Conservation (phyloP, 2,113 vertebrate species). For the Emydura subglobosa region DNA sequence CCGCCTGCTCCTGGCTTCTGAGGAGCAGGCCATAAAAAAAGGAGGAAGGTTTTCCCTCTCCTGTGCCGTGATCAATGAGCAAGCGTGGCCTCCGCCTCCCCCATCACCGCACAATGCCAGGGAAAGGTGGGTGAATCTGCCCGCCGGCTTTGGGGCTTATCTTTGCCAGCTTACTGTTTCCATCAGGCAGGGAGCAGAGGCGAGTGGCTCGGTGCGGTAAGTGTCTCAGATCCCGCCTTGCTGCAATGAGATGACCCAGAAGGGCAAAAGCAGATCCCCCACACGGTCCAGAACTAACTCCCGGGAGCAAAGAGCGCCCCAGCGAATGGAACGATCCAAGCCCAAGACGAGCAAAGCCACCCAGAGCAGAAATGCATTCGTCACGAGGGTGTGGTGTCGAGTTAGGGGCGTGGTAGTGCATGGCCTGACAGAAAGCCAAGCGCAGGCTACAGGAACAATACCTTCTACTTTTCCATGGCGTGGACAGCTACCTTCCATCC, state of each 20-base stretch:
- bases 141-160: no score
- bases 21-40: no score
- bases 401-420: neutral
- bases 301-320: neutral
- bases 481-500: neutral
- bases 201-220: neutral
- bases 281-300: neutral
- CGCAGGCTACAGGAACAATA: neutral
- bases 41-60: no score
- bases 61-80: no score
- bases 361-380: no score
- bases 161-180: no score
- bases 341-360: no score
- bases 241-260: neutral
- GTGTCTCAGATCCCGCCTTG: no score
- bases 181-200: neutral
- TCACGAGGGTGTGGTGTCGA: no score
- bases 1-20: no score
- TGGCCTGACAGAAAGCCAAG: neutral
- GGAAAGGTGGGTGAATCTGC: neutral
- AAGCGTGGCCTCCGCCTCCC: neutral
- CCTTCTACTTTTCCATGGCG: neutral
- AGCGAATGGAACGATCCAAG: no score
- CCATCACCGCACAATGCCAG: neutral
- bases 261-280: neutral